Percentiles rank a stretch among this genome's conserved stretches.
Evolutionary conservation across 2,113 vertebrate genomes (phyloP).

Genomic region (Syrrhaptes paradoxus): DNA sequence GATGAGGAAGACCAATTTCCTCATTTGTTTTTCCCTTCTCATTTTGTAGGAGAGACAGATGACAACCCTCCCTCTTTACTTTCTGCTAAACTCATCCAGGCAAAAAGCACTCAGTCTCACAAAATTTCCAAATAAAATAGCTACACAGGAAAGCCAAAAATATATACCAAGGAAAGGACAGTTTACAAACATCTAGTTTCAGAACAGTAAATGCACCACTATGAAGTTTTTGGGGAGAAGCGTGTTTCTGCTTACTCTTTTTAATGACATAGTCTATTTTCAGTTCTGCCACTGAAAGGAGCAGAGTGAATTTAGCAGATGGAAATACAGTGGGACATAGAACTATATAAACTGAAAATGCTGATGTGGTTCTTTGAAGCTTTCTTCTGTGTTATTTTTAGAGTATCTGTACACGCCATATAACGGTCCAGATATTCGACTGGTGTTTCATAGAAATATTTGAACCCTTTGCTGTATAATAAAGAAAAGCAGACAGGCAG

Average conservation of each 20-base stretch:
- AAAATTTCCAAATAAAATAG: not conserved
- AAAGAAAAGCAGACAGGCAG: not conserved
- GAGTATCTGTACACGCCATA: not conserved
- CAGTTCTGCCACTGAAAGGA: not conserved
- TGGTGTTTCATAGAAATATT: not conserved
- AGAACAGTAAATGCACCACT: not conserved
- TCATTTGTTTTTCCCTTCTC: not conserved
- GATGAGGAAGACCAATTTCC: not conserved
- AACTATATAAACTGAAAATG: not conserved
- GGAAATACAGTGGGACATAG: not conserved
- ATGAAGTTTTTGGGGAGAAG: accelerated
- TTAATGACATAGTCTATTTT: not conserved
- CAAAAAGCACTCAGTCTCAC: not conserved
- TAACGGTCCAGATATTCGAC: not conserved
- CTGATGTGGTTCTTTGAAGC: not conserved
- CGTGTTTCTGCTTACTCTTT: not conserved
- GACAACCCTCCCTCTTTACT: not conserved
- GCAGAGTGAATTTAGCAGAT: not conserved
- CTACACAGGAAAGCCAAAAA: not conserved
- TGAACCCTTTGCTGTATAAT: not conserved
- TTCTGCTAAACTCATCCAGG: not conserved
- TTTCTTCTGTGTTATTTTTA: not conserved
- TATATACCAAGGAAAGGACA: not conserved
- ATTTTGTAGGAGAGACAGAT: not conserved
- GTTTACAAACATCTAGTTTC: not conserved